These are phyloP conservation scores for Avahi laniger DNA, from an alignment of 2,797 vertebrate species.

Conservation along the genomic window DNA sequence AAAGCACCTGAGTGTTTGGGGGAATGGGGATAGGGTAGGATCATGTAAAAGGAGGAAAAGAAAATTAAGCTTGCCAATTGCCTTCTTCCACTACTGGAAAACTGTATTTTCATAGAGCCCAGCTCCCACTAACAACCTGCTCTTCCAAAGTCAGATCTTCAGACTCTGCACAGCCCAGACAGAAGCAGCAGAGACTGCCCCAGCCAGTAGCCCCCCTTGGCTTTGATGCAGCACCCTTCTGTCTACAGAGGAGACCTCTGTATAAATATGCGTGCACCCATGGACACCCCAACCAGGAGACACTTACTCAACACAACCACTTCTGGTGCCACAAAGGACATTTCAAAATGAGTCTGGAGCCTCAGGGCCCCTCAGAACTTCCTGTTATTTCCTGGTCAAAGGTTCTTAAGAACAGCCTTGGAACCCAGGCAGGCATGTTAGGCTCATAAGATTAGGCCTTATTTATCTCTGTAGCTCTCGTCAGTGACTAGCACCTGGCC, in stretches of 20 bases:
- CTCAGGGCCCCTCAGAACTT: slow-evolving; percentile 47
- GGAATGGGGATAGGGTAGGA: background rate
- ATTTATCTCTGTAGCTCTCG: background rate
- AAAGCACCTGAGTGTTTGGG: slow-evolving; percentile 78
- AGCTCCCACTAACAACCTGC: background rate
- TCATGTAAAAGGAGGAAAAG: slow-evolving; percentile 45
- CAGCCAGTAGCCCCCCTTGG: background rate
- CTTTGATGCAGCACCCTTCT: background rate
- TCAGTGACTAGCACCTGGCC: slow-evolving; percentile 35
- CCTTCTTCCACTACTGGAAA: slow-evolving; percentile 42
- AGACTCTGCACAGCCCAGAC: background rate
- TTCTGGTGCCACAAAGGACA: slow-evolving; percentile 39
- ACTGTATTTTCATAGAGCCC: slow-evolving; percentile 6
- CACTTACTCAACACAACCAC: slow-evolving; percentile 43
- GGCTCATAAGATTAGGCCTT: slow-evolving; percentile 25
- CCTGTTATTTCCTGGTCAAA: slow-evolving; percentile 58
- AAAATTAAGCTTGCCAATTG: slow-evolving; percentile 65
- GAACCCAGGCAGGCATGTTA: slow-evolving; percentile 22
- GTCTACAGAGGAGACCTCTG: background rate
- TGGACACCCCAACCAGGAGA: slow-evolving; percentile 22
- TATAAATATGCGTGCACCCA: background rate
- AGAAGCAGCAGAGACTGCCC: background rate
- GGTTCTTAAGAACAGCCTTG: slow-evolving; percentile 22
- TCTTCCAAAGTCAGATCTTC: slow-evolving; percentile 7
- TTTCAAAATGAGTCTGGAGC: slow-evolving; percentile 36